Conservation (phyloP, 2,888 invertebrate species). For the Oligia strigilis region DNA sequence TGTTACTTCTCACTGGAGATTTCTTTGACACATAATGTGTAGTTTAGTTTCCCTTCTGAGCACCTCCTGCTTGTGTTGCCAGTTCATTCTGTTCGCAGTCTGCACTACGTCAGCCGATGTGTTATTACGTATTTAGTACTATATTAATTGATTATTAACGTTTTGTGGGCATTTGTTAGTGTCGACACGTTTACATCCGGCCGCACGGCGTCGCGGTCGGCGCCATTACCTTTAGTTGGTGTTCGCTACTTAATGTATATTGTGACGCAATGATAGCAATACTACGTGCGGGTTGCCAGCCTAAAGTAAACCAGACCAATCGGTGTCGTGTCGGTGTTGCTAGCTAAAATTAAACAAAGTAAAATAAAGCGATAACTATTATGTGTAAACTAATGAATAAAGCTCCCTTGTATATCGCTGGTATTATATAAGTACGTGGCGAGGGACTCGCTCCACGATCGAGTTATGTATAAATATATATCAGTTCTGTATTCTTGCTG, state of each 20-base stretch:
- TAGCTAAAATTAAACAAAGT: constrained; percentile 74
- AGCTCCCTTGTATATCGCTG: constrained; percentile 79
- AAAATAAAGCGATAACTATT: constrained; percentile 75
- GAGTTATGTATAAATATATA: constrained; percentile 37
- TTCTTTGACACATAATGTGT: constrained; percentile 72
- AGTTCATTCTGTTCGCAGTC: constrained; percentile 28
- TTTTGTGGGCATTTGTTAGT: constrained; percentile 40
- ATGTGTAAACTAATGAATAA: constrained; percentile 74
- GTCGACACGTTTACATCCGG: constrained; percentile 21
- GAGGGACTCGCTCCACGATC: constrained; percentile 59
- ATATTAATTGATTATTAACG: constrained; percentile 25
- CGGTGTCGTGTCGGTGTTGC: constrained; percentile 87
- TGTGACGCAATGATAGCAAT: constrained; percentile 81
- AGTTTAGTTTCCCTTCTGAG: constrained; percentile 66
- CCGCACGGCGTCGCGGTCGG: constrained; percentile 11
- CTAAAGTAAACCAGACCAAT: constrained; percentile 85
- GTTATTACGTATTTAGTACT: constrained; percentile 18
- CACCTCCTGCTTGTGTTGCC: constrained; percentile 51
- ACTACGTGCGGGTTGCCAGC: constrained; percentile 80
- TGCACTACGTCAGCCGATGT: constrained; percentile 49
- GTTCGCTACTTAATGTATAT: constrained; percentile 54
- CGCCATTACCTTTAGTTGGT: constrained; percentile 43
- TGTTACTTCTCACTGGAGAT: constrained; percentile 82
- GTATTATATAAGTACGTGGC: constrained; percentile 66
- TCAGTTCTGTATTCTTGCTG: constrained; percentile 36